These are phyloP conservation scores for Ptilorrhoa leucosticta DNA, from an alignment of 2,113 vertebrate genomes.

Conservation along the genomic window DNA sequence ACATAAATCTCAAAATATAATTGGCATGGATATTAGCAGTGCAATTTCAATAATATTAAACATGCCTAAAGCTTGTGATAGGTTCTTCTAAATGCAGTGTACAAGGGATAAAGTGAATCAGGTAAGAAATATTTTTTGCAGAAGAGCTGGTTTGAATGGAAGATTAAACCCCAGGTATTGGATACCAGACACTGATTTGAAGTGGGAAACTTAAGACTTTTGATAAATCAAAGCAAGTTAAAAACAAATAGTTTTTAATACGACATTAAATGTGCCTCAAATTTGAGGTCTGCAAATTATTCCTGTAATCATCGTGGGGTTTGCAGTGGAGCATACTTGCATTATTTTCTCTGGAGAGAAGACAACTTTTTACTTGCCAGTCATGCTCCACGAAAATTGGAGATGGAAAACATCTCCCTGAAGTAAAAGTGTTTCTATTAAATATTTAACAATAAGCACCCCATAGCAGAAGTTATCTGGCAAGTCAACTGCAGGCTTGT, in stretches of 20 bases:
- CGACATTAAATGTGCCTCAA: background rate
- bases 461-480: background rate
- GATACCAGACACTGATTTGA: background rate
- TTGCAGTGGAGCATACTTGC: background rate
- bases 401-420: background rate
- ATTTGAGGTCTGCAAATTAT: background rate
- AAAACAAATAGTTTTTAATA: background rate
- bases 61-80: conserved; percentile 6
- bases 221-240: background rate
- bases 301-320: background rate
- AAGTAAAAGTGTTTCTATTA: background rate
- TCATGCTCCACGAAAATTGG: background rate
- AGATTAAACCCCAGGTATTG: background rate
- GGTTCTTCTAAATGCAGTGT: conserved; percentile 29
- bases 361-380: background rate
- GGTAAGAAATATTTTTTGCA: background rate
- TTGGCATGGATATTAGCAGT: conserved; percentile 62
- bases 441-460: background rate
- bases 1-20: conserved; percentile 60
- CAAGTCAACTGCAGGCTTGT: background rate
- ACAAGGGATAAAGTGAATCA: conserved; percentile 16
- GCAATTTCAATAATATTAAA: conserved; percentile 63
- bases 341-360: background rate
- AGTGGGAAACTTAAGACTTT: background rate
- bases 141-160: conserved; percentile 44